Base-by-base conservation (phyloP, 2,888 invertebrate species). In the Harpalus rubripes region DNA sequence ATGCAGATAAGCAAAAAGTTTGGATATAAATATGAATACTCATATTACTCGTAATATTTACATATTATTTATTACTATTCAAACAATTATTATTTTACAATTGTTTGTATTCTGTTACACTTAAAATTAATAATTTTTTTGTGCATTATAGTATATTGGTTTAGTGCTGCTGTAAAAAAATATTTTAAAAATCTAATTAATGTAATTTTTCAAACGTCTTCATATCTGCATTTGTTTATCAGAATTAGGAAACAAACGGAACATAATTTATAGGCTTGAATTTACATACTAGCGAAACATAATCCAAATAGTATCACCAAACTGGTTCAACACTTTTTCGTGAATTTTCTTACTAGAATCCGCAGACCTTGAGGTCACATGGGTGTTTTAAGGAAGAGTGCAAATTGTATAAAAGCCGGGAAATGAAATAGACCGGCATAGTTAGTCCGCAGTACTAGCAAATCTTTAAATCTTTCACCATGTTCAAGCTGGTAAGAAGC, bases 401-500 rank as follows among this genome's bases (percentile, higher is more conserved):
- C 32, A 61, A 41, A 10, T 80, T 10, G 61, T 80, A 80, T 80
- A 80, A 61, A 80, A 80, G 80, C 8, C 41, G 15, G 80, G 32
- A 16, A 61, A 39, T n/a, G 41, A 59, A 32, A 18, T 61, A 26
- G 26, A n/a, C 41, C n/a, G 39, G 39, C 39, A 80, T 78, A 78
- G 78, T 80, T 80, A 80, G 80, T 80, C 44, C 8, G 56, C 80
- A 61, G 80, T 61, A 61, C 80, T 80, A 80, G 61, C 32, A 80
- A 59, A 59, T 32, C 61, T 52, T 32, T 5, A 32, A 80, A 16
- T 8, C 76, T 58, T 44, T 61, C 59, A 61, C 39, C 80, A 80
- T 80, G 80, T 80, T 80, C 80, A 80, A 80, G 10, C 39, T 80
- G 80, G 80, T 80, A 80, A 80, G 80, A 52, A 76, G 10, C 44